Evolutionary conservation across 2,797 vertebrate genomes (phyloP).

Genomic region (Gobionotothen gibberifrons): DNA sequence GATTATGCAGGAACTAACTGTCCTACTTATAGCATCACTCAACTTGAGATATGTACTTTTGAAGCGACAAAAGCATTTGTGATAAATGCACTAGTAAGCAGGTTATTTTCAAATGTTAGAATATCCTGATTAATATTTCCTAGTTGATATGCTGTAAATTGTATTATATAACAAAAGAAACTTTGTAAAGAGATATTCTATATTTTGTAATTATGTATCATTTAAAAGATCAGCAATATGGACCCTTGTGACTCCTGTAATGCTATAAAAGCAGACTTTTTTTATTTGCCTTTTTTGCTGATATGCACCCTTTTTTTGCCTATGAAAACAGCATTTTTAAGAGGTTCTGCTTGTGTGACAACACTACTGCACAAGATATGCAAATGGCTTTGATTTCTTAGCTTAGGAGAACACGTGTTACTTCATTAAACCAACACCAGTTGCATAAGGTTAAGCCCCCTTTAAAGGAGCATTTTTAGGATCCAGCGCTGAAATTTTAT

Average conservation of each 20-base stretch:
- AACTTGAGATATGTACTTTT: slow-evolving; percentile 89
- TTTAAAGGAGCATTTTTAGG: slow-evolving; percentile 64
- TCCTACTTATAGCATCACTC: slow-evolving; percentile 81
- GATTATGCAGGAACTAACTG: slow-evolving; percentile 90
- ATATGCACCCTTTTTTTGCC: slow-evolving; percentile 79
- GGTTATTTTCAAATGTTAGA: slow-evolving; percentile 91
- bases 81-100: slow-evolving; percentile 93
- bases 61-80: slow-evolving; percentile 84
- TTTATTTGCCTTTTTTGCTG: slow-evolving; percentile 82
- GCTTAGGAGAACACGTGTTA: slow-evolving; percentile 49
- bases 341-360: slow-evolving; percentile 81
- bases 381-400: slow-evolving; percentile 75
- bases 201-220: slow-evolving; percentile 99
- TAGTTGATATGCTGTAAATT: slow-evolving; percentile 96
- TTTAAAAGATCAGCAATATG: slow-evolving; percentile 98
- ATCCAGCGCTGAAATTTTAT: slow-evolving; percentile 60
- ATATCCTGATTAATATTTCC: slow-evolving; percentile 93
- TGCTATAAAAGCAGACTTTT: slow-evolving; percentile 79
- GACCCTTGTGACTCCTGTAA: slow-evolving; percentile 89
- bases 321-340: slow-evolving; percentile 80
- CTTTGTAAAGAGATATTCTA: slow-evolving; percentile 99
- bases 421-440: slow-evolving; percentile 64
- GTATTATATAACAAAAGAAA: slow-evolving; percentile 90
- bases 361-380: slow-evolving; percentile 85
- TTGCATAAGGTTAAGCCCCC: slow-evolving; percentile 62